Percentiles rank a stretch among this genome's conserved stretches.
Conservation (phyloP, 2,888 invertebrate species). For the Leptinotarsa rubiginosa region DNA sequence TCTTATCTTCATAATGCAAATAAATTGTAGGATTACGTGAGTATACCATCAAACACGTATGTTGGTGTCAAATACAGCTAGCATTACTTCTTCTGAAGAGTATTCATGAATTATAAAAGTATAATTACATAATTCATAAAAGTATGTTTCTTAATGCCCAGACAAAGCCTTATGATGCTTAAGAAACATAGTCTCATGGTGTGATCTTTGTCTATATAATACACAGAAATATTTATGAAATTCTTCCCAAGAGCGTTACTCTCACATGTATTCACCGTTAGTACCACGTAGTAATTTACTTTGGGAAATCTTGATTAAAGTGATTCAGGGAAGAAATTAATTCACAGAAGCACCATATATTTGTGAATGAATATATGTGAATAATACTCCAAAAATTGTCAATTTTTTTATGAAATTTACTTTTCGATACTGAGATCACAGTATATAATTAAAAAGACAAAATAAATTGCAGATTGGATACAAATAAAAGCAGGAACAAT, state of each 20-base stretch:
- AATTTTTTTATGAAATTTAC: no score
- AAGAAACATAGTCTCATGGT: slow-evolving; percentile 37
- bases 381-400: no score
- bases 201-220: slow-evolving; percentile 40
- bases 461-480: no score
- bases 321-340: background rate
- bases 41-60: slow-evolving; percentile 25
- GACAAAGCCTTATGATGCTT: slow-evolving; percentile 41
- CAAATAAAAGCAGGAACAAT: no score
- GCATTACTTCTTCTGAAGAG: slow-evolving; percentile 28
- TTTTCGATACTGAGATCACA: no score
- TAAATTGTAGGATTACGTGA: slow-evolving; percentile 33
- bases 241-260: slow-evolving; percentile 46
- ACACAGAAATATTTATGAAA: slow-evolving; percentile 40
- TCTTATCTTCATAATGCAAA: slow-evolving; percentile 22
- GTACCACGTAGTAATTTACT: slow-evolving; percentile 33
- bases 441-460: no score
- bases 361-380: no score
- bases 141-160: slow-evolving; percentile 35
- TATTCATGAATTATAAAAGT: slow-evolving; percentile 37
- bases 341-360: no score
- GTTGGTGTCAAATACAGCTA: slow-evolving; percentile 28
- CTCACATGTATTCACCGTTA: slow-evolving; percentile 54
- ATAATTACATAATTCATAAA: slow-evolving; percentile 45
- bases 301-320: background rate